Percentiles rank a stretch among this genome's conserved stretches.
Conservation (phyloP, 2,797 vertebrate species). For the Avahi laniger region DNA sequence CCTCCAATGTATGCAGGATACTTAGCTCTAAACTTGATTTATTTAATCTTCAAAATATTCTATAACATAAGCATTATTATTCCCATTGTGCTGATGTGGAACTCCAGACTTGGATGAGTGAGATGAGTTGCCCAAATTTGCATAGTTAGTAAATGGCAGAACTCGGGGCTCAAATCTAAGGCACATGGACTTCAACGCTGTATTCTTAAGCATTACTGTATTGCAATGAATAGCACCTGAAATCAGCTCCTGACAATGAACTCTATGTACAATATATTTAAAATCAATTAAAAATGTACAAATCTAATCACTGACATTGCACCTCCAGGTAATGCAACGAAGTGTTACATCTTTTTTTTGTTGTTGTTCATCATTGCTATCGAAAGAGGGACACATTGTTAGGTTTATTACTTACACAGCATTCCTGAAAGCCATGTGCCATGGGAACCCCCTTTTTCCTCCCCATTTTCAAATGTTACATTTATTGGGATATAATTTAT, state of each 20-base stretch:
- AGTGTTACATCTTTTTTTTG: not conserved
- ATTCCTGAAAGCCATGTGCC: not conserved
- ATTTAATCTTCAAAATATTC: not conserved
- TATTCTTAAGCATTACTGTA: not conserved
- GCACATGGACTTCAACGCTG: not conserved
- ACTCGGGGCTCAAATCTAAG: not conserved
- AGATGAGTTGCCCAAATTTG: not conserved
- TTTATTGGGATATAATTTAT: not conserved
- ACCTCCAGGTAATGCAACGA: not conserved
- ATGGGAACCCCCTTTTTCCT: not conserved
- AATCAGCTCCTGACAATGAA: not conserved
- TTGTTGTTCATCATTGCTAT: not conserved
- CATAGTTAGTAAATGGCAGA: not conserved
- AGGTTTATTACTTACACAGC: not conserved
- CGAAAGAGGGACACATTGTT: not conserved
- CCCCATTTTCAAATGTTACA: not conserved
- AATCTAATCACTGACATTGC: not conserved
- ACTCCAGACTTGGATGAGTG: not conserved
- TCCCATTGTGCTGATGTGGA: not conserved
- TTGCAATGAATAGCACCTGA: not conserved
- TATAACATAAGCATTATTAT: not conserved
- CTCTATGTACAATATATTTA: not conserved
- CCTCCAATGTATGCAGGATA: not conserved
- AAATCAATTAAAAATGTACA: not conserved
- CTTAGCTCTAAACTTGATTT: not conserved